phyloP scores from a whole-genome alignment of 2,797 vertebrate species.

The Mergus octosetaceus region DNA sequence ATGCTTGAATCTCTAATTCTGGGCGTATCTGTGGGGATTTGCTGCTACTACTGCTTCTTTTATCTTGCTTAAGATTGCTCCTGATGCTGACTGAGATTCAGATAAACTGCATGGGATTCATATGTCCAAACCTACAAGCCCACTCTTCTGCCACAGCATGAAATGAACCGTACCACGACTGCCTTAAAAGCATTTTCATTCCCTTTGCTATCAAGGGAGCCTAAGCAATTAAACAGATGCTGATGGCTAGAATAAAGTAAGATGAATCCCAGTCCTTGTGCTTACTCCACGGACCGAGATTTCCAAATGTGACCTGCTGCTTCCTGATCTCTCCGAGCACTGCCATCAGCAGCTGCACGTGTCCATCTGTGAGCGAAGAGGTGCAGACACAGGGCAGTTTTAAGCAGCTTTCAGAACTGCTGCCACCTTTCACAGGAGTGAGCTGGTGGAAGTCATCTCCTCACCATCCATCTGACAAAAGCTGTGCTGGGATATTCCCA shows the following conservation, averaged over 20 bases:
- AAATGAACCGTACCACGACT: neutral
- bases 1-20: neutral
- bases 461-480: neutral
- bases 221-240: neutral
- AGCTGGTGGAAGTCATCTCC: neutral
- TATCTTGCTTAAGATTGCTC: rapidly evolving
- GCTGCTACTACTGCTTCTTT: neutral
- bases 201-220: neutral
- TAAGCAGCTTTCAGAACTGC: neutral
- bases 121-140: neutral
- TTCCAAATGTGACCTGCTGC: neutral
- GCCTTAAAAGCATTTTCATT: neutral
- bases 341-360: neutral
- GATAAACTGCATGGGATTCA: neutral
- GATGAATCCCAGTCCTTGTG: neutral
- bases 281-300: rapidly evolving
- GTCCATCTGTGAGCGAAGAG: neutral
- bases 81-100: neutral
- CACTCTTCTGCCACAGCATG: neutral
- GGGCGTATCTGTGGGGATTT: neutral
- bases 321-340: neutral
- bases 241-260: neutral
- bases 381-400: neutral
- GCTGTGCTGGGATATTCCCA: neutral
- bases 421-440: neutral